Percentiles rank a stretch among this genome's conserved stretches.
Conservation (phyloP, 1,140 invertebrate species). For the Chelonus insularis region DNA sequence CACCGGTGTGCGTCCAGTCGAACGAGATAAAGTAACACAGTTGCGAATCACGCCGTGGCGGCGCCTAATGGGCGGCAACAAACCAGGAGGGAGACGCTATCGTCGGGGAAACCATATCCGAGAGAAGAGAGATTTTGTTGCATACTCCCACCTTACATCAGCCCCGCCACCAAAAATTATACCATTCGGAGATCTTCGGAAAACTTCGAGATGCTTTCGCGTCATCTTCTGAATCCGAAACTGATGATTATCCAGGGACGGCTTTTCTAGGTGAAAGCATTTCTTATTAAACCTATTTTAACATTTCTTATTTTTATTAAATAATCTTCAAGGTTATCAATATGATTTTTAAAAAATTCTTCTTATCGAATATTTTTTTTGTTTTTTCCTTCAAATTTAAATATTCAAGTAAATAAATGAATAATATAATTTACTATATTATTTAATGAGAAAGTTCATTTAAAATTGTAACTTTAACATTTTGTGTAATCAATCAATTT, state of each 20-base stretch:
- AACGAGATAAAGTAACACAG: constrained; percentile 55
- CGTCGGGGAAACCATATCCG: constrained; percentile 13
- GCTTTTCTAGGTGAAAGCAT: background rate
- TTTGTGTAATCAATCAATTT: too few relatives aligned
- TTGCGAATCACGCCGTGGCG: constrained; percentile 58
- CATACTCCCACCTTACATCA: constrained; percentile 14
- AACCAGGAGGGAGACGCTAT: constrained; percentile 39
- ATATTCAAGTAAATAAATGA: too few relatives aligned
- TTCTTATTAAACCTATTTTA: too few relatives aligned
- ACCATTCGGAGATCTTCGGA: constrained; percentile 44
- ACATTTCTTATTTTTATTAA: too few relatives aligned
- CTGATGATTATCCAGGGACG: constrained; percentile 41
- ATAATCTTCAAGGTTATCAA: too few relatives aligned
- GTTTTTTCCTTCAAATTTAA: too few relatives aligned
- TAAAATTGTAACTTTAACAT: too few relatives aligned
- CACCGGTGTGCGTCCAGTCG: constrained; percentile 18
- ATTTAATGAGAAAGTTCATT: too few relatives aligned
- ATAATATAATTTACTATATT: too few relatives aligned
- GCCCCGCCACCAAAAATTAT: background rate
- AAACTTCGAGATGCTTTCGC: constrained; percentile 38
- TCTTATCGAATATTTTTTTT: too few relatives aligned
- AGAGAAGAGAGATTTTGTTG: background rate
- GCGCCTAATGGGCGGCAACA: constrained; percentile 60
- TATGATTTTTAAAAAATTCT: too few relatives aligned
- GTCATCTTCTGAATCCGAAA: constrained; percentile 36